Conservation (phyloP, 2,888 invertebrate genomes). For the Pelosia muscerda region DNA sequence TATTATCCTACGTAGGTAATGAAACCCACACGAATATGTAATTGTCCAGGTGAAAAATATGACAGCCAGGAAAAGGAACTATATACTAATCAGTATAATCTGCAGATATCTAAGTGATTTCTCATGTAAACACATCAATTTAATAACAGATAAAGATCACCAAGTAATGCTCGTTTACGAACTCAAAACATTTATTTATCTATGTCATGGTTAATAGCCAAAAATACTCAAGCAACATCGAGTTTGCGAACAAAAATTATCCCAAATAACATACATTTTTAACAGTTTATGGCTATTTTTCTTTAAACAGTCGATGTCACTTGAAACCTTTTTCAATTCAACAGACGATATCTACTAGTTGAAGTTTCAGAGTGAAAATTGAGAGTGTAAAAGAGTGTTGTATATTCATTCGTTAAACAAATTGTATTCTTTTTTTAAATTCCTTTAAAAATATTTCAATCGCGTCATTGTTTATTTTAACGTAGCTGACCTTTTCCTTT, state of each 20-base stretch:
- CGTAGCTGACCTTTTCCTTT: too few species aligned
- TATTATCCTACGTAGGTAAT: too few species aligned
- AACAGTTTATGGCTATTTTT: not conserved
- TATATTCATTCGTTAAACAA: not conserved
- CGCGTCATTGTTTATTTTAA: too few species aligned
- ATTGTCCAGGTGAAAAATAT: too few species aligned
- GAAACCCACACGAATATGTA: too few species aligned
- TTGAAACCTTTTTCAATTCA: not conserved
- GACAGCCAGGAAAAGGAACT: slow-evolving; percentile 13
- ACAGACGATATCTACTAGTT: not conserved
- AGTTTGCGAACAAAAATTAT: not conserved
- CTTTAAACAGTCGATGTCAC: not conserved
- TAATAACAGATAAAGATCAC: slow-evolving; percentile 2
- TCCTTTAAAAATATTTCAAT: not conserved
- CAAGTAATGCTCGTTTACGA: not conserved
- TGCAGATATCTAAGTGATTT: slow-evolving; percentile 6
- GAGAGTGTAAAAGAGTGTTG: slow-evolving; percentile 3
- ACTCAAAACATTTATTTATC: not conserved
- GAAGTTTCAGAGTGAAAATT: not conserved
- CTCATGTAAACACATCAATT: slow-evolving; percentile 2
- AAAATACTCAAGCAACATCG: not conserved
- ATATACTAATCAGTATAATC: not conserved
- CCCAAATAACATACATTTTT: not conserved
- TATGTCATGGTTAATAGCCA: not conserved
- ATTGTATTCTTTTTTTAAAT: not conserved